Base-by-base conservation (phyloP, 2,888 invertebrate genomes). In the Syritta pipiens region DNA sequence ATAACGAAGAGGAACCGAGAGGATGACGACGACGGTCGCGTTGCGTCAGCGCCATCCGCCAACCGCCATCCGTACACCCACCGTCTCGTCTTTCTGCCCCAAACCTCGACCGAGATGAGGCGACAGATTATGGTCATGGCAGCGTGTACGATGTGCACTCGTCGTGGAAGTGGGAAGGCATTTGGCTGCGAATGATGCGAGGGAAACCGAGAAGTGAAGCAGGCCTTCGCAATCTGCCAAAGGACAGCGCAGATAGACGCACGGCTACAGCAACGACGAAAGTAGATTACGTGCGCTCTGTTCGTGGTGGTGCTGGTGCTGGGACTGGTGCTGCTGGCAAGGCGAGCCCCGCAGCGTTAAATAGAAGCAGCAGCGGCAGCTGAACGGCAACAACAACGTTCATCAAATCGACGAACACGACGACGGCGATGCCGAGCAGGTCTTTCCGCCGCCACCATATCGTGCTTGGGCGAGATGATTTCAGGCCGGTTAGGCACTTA, bases 401-500 rank as follows among this genome's bases (percentile, higher is more conserved):
- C 37, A 37, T 37, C 37, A 37, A 37, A 17, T 14, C 17, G 19
- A 32, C 57, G 55, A 55, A 19, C 55, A 46, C 24, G 32, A 35
- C 7, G 26, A 26, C 28, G 20, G 10, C 69, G 35, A 37, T 14
- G 40, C 51, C 72, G 72, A 67, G 79, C 55, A 67, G 44, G 67
- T 72, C 60, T 72, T 67, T 71, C 57, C 55, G 44, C 44, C 44
- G 60, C 67, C 62, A 65, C 40, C 67, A 55, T 62, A 79, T 79
- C 79, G 79, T 79, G 79, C 79, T 74, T 79, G 55, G 79, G 49
- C 51, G 67, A 72, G 72, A 79, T 57, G 46, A 68, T 79, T 79
- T 79, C 79, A 79, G 79, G 79, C 79, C 79, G 74, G 72, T 79
- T 74, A 62, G 72, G 79, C 57, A 74, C 67, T 68, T 55, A 79